Base-by-base conservation (phyloP, 1,140 invertebrate genomes). In the Drosophila lowei region DNA sequence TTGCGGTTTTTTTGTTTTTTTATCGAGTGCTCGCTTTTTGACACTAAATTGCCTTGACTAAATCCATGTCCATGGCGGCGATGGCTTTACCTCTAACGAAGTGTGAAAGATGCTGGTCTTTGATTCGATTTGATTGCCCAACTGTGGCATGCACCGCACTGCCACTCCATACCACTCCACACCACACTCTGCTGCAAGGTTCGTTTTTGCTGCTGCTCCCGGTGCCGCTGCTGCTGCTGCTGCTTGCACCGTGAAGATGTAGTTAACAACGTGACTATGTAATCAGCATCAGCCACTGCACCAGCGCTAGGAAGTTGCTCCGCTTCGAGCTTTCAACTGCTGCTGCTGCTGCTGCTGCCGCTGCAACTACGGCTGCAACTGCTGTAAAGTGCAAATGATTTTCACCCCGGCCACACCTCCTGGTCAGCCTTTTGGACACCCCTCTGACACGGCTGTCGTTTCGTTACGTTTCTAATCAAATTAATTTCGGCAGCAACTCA, bases 231-330 rank as follows among this genome's bases (percentile, higher is more conserved):
- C 15, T 23, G 47, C 61, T 64, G 46, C 63, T 59, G 72, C 59
- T 61, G 41, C 48, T 60, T 13, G 57, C 81, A 78, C 77, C 83
- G 83, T 81, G 78, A 86, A 88, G 83, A 88, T 86, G 81, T 88
- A 86, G 83, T 86, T 81, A 88, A 88, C 81, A 88, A 88, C 81
- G 83, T 88, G 83, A 88, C 83, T 81, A 78, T 86, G 78, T 86
- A 86, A 86, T 88, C 83, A 88, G 70, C 83, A 83, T 80, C 81
- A 57, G 42, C 16, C 42, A 21, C 13, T 28, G 15, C 30, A 38
- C 60, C 70, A 41, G 56, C 46, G 64, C 80, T 72, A 84, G 80
- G 80, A 84, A 84, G 80, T 85, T 44, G 65, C 53, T 56, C 55
- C 30, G 62, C 60, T 59, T 21, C n/a, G 13, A 65, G 56, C 71